Percentiles rank a stretch among this genome's conserved stretches.
Evolutionary conservation across 2,113 vertebrate genomes (phyloP).

Genomic region (Varanus salvator): DNA sequence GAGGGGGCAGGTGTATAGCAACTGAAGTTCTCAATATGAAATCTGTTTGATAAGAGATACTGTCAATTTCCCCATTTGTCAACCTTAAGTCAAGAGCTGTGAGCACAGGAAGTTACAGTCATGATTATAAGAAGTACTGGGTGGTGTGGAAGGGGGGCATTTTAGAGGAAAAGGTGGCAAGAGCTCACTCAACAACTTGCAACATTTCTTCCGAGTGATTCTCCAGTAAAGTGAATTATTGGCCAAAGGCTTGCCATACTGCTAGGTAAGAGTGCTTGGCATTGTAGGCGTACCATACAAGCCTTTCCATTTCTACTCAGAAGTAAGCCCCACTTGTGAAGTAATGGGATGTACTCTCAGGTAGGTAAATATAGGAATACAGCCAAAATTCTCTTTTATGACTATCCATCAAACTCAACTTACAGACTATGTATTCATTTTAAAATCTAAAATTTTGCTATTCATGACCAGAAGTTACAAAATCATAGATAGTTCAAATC

Average conservation of each 20-base stretch:
- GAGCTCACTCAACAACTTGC: neutral
- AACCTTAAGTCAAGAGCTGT: neutral
- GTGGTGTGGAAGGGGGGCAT: neutral
- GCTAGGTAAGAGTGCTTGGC: neutral
- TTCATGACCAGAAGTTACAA: neutral
- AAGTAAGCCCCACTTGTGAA: too few relatives aligned
- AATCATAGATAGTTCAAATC: neutral
- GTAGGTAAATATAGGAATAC: neutral
- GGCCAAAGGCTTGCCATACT: neutral
- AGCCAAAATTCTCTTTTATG: rapidly evolving
- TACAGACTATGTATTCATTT: neutral
- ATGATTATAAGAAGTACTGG: neutral
- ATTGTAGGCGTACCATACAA: too few relatives aligned
- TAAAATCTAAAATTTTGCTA: neutral
- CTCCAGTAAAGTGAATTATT: neutral
- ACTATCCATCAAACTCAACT: neutral
- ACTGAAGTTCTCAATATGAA: neutral
- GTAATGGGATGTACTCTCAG: too few relatives aligned
- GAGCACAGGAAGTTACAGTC: neutral
- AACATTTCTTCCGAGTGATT: neutral
- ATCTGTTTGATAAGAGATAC: neutral
- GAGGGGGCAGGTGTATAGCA: neutral
- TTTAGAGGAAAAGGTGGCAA: neutral
- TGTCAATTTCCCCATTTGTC: neutral
- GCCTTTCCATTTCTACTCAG: too few relatives aligned